These are phyloP conservation scores for Acanthurus tractus DNA, from an alignment of 2,797 vertebrate genomes.

Conservation along the genomic window DNA sequence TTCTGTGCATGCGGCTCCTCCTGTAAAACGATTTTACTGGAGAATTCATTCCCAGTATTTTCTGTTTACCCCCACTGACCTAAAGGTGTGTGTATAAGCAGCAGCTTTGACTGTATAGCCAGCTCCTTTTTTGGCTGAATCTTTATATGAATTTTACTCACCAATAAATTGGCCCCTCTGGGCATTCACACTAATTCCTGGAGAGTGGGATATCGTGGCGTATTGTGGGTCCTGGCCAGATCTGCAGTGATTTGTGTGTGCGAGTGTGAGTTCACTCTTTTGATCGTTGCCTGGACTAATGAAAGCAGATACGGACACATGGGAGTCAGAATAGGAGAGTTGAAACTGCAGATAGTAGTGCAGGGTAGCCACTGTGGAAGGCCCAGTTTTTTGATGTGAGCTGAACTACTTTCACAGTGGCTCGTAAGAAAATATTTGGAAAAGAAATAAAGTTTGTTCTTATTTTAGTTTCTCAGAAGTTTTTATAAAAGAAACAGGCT, in stretches of 20 bases:
- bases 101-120: conserved; percentile 47
- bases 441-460: conserved; percentile 36
- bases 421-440: conserved; percentile 23
- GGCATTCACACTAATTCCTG: conserved; percentile 81
- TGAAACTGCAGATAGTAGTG: conserved; percentile 43
- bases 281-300: conserved; percentile 77
- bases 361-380: conserved; percentile 32
- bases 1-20: background rate
- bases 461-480: conserved; percentile 25
- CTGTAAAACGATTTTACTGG: background rate
- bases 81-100: conserved; percentile 61
- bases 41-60: conserved; percentile 27
- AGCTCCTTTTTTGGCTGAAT: conserved; percentile 62
- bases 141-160: conserved; percentile 83
- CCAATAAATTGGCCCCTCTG: conserved; percentile 87
- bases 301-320: conserved; percentile 71
- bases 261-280: conserved; percentile 68
- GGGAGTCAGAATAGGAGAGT: conserved; percentile 51
- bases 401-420: conserved; percentile 4
- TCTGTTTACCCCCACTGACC: conserved; percentile 52
- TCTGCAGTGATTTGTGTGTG: conserved; percentile 68
- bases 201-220: conserved; percentile 69
- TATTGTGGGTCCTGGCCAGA: conserved; percentile 66
- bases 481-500: background rate
- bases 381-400: conserved; percentile 41